Percentiles rank a stretch among this genome's conserved stretches.
phyloP scores from a whole-genome alignment of 2,113 vertebrate genomes.

The Uria lomvia region DNA sequence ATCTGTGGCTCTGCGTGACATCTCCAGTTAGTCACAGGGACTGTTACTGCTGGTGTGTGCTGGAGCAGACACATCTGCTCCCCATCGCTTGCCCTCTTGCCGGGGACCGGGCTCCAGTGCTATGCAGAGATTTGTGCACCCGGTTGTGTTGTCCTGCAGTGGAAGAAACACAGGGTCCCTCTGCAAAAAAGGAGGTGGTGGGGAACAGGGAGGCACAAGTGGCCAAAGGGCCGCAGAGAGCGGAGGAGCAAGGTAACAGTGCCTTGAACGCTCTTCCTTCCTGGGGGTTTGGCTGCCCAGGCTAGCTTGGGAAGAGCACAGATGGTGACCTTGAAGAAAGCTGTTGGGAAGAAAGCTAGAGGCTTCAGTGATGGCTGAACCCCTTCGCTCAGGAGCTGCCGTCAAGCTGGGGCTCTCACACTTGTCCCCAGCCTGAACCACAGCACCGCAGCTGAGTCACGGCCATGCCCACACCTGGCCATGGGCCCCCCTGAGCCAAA shows the following conservation, averaged over 20 bases:
- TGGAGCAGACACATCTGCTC: neutral
- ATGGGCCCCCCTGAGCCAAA: neutral
- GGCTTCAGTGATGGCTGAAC: neutral
- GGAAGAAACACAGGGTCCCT: neutral
- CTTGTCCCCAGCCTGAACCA: neutral
- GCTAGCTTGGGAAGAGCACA: neutral
- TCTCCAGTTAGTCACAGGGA: neutral
- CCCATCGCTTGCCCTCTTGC: accelerated
- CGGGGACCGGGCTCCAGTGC: accelerated
- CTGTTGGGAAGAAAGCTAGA: neutral
- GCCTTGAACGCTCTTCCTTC: neutral
- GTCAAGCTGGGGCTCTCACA: neutral
- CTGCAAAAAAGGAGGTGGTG: neutral
- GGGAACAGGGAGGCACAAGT: neutral
- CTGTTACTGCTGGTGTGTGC: accelerated
- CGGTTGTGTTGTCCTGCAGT: accelerated
- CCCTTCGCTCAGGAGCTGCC: neutral
- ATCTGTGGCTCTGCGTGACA: neutral
- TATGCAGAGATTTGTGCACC: neutral
- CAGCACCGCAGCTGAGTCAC: neutral
- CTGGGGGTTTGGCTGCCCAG: neutral
- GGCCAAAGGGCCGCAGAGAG: neutral
- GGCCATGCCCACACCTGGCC: no score
- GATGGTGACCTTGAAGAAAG: neutral
- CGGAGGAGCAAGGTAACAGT: neutral